Base-by-base conservation (phyloP, 64 coral and sea anemone genomes). In the Stichodactyla helianthus region DNA sequence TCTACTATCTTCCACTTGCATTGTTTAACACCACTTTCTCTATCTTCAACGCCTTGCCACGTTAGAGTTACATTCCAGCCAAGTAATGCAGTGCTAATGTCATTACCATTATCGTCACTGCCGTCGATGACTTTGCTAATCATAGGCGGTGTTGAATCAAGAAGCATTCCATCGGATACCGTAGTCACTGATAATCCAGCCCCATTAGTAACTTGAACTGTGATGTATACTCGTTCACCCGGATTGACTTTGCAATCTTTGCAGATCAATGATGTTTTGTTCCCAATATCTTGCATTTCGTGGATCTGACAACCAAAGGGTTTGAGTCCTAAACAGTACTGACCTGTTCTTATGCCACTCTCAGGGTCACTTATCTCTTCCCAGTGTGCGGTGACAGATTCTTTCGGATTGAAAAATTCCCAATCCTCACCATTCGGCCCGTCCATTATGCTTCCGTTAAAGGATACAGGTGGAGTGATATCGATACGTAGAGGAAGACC, bases 21-120 rank as follows among this genome's bases (percentile, higher is more conserved):
- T 53, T 82, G 67, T 79, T 65, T 59, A 35, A 96, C 77, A 4
- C 91, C 91, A 85, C 91, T 96, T 77, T 96, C 91, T 16, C 23
- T 51, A 82, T 96, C 94, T 22, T 93, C 94, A 5, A 85, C 91
- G 53, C 94, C 94, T 84, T 89, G 77, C 94, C 94, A 96, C 27
- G 91, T 79, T 53, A 85, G 51, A 2, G 90, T 90, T 31, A 96
- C 23, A 83, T 96, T 93, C 90, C 91, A 96, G 5, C 77, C n/a
- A n/a, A 62, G 77, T 25, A 96, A 57, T 35, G 79, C 94, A 0
- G 88, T 52, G 28, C 90, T 83, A 64, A 85, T 53, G 56, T 96
- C 94, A n/a, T 65, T 77, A 23, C 87, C 83, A 31, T 83, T 61
- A 0, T 67, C 79, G 65, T 65, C 55, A 31, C 26, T 71, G 50